Evolutionary conservation across 2,113 vertebrate genomes (phyloP), one percentile per base, ranked within the genome.

Genomic region (Eudyptes chrysolophus): DNA sequence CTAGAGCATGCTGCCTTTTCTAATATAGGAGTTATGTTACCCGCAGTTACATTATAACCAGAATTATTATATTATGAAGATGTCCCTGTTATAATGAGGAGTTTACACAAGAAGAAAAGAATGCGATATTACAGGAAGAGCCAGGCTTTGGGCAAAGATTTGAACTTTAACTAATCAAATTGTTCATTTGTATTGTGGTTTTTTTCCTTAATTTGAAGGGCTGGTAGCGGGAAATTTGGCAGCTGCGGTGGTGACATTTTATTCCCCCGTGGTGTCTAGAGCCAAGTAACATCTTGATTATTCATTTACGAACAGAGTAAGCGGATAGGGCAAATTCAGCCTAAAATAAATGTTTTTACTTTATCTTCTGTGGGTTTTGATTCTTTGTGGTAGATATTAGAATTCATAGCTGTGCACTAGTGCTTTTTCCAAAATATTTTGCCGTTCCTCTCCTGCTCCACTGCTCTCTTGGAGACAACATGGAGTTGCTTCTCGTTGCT

Each of bases 121-220:
- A 98, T 99, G 98, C 94, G 65, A 65, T 98, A 84, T 99, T 99
- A 98, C 98, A 98, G 98, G 98, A 98, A 98, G 97, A 98, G 93
- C 96, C 64, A 74, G 97, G 95, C 97, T 98, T 97, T 93, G 76
- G 97, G 97, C 96, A 93, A 97, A 88, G 97, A 97, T 97, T 92
- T 97, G 91, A 97, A 97, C 98, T 99, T 98, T 98, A 96, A 90
- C 97, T 99, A 99, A 99, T 99, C 99, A 96, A 97, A 98, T 99
- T 99, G 97, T 97, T 88, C 89, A 58, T 98, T 98, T 96, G 96
- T 98, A 93, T 98, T 96, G 95, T 92, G 89, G 80, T 36, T 87
- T 87, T 97, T 92, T 34, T 90, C 95, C 92, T 97, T 96, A 97
- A 97, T 98, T 98, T 98, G 96, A 92, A 97, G 92, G 89, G 84